Evolutionary conservation across 2,797 vertebrate species (phyloP).

Genomic region (Anolis apletophallus): DNA sequence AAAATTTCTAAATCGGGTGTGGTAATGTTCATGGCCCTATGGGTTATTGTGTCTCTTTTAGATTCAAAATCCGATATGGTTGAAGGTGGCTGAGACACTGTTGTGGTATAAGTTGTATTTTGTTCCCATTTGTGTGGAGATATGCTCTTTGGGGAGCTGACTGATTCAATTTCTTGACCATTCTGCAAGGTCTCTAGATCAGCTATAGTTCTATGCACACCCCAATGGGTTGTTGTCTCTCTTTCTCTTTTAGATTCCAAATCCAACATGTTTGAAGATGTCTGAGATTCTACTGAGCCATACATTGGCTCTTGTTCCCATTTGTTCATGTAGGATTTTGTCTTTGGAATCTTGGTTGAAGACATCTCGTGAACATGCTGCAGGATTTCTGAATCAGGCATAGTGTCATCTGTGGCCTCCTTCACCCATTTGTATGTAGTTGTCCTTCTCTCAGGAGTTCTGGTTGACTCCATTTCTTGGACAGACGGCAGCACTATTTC

Average conservation of each 20-base stretch:
- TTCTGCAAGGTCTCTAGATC: background rate
- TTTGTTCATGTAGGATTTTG: background rate
- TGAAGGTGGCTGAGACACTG: background rate
- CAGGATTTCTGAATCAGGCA: background rate
- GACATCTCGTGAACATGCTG: background rate
- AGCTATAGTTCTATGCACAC: background rate
- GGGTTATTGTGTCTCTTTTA: background rate
- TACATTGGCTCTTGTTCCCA: background rate
- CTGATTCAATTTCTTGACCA: background rate
- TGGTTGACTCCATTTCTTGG: background rate
- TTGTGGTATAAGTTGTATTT: background rate
- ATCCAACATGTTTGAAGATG: background rate
- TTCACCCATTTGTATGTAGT: background rate
- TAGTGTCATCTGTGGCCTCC: background rate
- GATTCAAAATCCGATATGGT: background rate
- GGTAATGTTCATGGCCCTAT: background rate
- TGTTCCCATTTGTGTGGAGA: background rate
- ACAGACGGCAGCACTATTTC: background rate
- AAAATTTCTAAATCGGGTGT: too few species aligned
- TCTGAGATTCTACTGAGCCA: background rate
- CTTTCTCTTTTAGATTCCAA: background rate
- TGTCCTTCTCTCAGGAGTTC: background rate
- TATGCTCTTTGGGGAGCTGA: background rate
- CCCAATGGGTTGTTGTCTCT: background rate
- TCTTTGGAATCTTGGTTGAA: background rate